Percentiles rank a stretch among this genome's conserved stretches.
These are phyloP conservation scores for Tetragonisca angustula DNA, from an alignment of 2,888 invertebrate species.

Conservation along the genomic window DNA sequence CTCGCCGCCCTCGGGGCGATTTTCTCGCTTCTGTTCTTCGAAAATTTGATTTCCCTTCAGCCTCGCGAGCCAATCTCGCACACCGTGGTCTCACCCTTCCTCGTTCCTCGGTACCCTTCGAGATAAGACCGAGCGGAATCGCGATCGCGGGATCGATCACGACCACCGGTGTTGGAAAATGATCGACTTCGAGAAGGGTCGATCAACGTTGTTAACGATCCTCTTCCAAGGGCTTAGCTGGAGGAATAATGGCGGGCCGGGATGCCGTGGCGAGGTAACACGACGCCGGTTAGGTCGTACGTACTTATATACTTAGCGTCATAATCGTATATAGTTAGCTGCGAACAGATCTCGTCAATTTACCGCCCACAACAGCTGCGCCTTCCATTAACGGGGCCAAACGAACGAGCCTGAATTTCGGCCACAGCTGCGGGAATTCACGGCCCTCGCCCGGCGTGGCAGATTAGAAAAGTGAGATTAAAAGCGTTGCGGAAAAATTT, in stretches of 20 bases:
- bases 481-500: neutral
- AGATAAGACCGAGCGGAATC: neutral
- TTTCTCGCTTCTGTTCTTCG: constrained; percentile 46
- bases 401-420: constrained; percentile 18
- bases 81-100: no score
- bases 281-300: neutral
- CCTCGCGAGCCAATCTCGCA: constrained; percentile 8
- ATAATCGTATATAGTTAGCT: constrained; percentile 31
- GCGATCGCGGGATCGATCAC: neutral
- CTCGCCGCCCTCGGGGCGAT: constrained; percentile 12
- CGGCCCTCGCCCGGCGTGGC: neutral
- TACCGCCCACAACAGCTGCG: constrained; percentile 46
- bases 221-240: neutral
- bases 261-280: constrained; percentile 32
- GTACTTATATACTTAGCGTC: neutral
- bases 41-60: constrained; percentile 38
- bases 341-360: constrained; percentile 45
- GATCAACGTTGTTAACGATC: neutral
- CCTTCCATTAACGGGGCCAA: constrained; percentile 32
- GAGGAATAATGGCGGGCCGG: neutral
- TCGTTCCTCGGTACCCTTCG: neutral
- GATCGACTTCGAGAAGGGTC: neutral
- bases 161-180: no score
- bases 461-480: neutral
- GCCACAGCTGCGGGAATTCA: constrained; percentile 26